Evolutionary conservation across 2,797 vertebrate genomes (phyloP).

Genomic region (Cyclura pinguis): DNA sequence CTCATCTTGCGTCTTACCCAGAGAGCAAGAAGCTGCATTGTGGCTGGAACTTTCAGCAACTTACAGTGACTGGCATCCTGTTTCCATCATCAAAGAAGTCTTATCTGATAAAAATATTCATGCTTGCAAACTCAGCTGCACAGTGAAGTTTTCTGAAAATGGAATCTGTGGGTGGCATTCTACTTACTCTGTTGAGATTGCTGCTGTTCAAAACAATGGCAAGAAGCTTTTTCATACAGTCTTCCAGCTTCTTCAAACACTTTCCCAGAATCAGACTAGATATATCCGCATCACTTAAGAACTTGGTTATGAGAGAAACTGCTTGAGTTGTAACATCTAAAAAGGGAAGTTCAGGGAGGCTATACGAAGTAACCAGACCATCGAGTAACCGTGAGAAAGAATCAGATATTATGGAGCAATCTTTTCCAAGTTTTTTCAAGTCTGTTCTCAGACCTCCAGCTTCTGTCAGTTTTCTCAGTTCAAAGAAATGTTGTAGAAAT

Average conservation of each 20-base stretch:
- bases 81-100: neutral
- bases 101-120: neutral
- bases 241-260: slow-evolving; percentile 81
- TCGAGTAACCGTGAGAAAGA: slow-evolving; percentile 85
- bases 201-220: slow-evolving; percentile 75
- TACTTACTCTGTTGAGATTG: slow-evolving; percentile 81
- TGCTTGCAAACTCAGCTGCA: neutral
- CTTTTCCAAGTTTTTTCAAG: slow-evolving; percentile 74
- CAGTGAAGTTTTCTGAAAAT: neutral
- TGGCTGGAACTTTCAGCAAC: neutral
- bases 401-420: slow-evolving; percentile 76
- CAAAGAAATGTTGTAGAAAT: slow-evolving; percentile 87
- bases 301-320: slow-evolving; percentile 70
- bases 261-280: slow-evolving; percentile 75
- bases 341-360: slow-evolving; percentile 72
- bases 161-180: neutral
- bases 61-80: neutral
- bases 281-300: slow-evolving; percentile 74
- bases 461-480: slow-evolving; percentile 77
- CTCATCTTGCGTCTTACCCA: neutral
- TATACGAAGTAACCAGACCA: slow-evolving; percentile 81
- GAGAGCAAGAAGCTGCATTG: neutral
- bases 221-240: slow-evolving; percentile 79
- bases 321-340: slow-evolving; percentile 77
- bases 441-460: slow-evolving; percentile 65